phyloP scores from a whole-genome alignment of 2,888 invertebrate genomes.

The Myopa testacea region DNA sequence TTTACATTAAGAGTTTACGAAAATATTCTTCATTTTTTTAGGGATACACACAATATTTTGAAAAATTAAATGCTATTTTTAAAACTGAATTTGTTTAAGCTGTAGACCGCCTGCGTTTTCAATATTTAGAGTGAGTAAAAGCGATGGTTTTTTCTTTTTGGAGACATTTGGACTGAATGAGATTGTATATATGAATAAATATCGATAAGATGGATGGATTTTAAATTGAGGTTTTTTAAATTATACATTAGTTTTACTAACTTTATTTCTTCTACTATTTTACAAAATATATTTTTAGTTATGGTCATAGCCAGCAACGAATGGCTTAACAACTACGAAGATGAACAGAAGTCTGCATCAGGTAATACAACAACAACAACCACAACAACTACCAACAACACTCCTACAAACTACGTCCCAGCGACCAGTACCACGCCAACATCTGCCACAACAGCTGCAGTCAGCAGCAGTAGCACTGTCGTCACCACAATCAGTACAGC shows the following conservation, averaged over 20 bases:
- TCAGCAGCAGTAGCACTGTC: constrained; percentile 39
- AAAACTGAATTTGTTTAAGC: constrained; percentile 29
- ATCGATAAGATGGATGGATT: no score
- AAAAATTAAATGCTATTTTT: constrained; percentile 40
- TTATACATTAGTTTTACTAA: background rate
- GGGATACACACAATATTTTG: constrained; percentile 29
- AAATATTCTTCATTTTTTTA: constrained; percentile 31
- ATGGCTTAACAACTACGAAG: constrained; percentile 60
- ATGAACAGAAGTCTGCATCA: constrained; percentile 54
- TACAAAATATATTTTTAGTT: constrained; percentile 49
- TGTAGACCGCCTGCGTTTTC: constrained; percentile 2
- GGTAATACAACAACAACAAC: constrained; percentile 46
- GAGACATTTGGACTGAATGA: background rate
- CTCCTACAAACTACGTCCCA: constrained; percentile 30
- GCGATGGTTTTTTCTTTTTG: background rate
- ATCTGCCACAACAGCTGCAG: constrained; percentile 40
- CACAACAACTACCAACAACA: constrained; percentile 37
- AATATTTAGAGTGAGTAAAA: background rate
- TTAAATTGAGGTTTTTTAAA: no score
- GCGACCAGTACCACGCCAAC: constrained; percentile 45
- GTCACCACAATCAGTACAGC: constrained; percentile 21
- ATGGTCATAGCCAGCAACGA: constrained; percentile 67
- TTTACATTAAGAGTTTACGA: constrained; percentile 24
- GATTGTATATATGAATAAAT: no score
- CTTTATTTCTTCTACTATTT: background rate